Evolutionary conservation across 2,888 invertebrate genomes (phyloP).

Genomic region (Chouioia cunea): DNA sequence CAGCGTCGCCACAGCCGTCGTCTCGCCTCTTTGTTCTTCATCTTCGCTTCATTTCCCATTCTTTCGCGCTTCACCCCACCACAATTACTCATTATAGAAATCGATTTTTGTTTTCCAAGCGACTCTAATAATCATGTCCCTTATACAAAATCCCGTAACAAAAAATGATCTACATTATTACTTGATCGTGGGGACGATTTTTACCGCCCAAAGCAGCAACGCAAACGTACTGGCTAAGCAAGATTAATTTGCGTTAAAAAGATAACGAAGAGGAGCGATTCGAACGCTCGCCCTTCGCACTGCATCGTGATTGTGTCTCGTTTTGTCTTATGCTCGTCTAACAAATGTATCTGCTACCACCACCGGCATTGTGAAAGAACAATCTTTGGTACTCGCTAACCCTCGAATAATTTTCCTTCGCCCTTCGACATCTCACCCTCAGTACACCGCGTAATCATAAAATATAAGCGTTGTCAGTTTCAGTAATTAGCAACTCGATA

Average conservation of each 20-base stretch:
- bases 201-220: constrained; percentile 30
- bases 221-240: constrained; percentile 50
- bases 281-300: constrained; percentile 50
- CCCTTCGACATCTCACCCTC: constrained; percentile 14
- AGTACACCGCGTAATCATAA: constrained; percentile 53
- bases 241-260: constrained; percentile 67
- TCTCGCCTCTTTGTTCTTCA: constrained; percentile 25
- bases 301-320: constrained; percentile 65
- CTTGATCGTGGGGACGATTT: constrained; percentile 1
- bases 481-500: constrained; percentile 66
- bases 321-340: too few relatives aligned
- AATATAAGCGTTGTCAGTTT: constrained; percentile 66
- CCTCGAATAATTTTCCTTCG: constrained; percentile 36
- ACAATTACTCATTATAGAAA: constrained; percentile 37
- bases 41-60: constrained; percentile 36
- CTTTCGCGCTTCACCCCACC: constrained; percentile 17
- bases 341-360: constrained; percentile 61
- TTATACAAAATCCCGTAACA: not conserved
- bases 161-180: not conserved
- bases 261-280: constrained; percentile 66
- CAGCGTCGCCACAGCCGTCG: too few relatives aligned
- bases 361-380: constrained; percentile 36
- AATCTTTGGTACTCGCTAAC: constrained; percentile 18
- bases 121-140: not conserved
- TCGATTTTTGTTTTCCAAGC: constrained; percentile 17